Base-by-base conservation (phyloP, 2,113 vertebrate species). In the Labeo rohita region DNA sequence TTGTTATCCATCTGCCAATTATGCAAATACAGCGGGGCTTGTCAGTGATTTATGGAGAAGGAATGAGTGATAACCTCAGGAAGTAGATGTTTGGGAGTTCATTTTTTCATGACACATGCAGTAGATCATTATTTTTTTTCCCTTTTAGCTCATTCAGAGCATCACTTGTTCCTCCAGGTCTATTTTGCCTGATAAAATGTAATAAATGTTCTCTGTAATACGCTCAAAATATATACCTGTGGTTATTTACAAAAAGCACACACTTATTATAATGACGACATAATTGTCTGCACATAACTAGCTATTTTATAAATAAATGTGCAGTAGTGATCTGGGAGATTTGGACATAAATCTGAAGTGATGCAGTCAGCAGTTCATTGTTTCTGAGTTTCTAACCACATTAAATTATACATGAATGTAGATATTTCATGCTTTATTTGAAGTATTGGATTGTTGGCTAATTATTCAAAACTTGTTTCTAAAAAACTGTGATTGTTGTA, bases 41-140 rank as follows among this genome's bases (percentile, higher is more conserved):
- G 94, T 94, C 89, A 94, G 93, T 94, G 90, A 94, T 95, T 94
- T 89, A 90, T 93, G 47, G 88, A 68, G 70, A 80, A 88, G 90
- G 84, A 70, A 85, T 85, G 6, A 18, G 47, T 92, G 93, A 94
- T 94, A 94, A 94, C 90, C 45, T 43, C 90, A 89, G 91, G 86
- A 91, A 90, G 90, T 92, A 92, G 91, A 93, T 91, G 89, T 87
- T 56, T 4, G 6, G 73, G 12, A 50, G 43, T 23, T 85, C 85
- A 84, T 86, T 36, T 88, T 90, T 91, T 88, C 66, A 18, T 39
- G 15, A 61, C 3, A 80, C 89, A 91, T 73, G 74, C 89, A 85
- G 34, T 21, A 9, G 90, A 94, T 94, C 93, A 91, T 94, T 94
- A 91, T 86, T 43, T 85, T 86, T 88, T 91, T 92, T 90, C n/a